Percentiles rank a stretch among this genome's conserved stretches.
phyloP scores from a whole-genome alignment of 2,113 vertebrate genomes.

The Charadrius vociferus region DNA sequence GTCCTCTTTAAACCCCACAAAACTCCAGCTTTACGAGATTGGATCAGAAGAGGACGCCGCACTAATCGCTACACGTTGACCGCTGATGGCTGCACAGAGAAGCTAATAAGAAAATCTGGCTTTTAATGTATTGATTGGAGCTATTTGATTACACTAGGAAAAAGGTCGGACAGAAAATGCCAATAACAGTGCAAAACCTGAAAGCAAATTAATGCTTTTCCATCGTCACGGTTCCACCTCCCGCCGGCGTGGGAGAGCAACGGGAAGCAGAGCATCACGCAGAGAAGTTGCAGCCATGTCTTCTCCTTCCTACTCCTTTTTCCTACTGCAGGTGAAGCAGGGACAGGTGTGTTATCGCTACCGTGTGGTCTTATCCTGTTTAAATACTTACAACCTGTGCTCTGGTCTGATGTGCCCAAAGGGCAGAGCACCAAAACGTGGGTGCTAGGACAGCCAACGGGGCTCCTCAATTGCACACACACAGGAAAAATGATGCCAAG shows the following conservation, averaged over 20 bases:
- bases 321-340: background rate
- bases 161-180: background rate
- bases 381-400: background rate
- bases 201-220: background rate
- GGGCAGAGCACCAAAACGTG: background rate
- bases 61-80: fast-evolving
- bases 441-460: background rate
- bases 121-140: background rate
- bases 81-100: background rate
- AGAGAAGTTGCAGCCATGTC: fast-evolving
- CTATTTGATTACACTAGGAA: background rate
- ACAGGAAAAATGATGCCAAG: background rate
- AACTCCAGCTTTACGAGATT: background rate
- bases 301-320: background rate
- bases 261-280: fast-evolving
- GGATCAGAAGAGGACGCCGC: background rate
- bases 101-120: background rate
- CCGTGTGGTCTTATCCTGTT: background rate
- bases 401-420: background rate
- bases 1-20: background rate
- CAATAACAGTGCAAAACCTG: background rate
- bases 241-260: fast-evolving
- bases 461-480: background rate
- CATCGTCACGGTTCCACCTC: fast-evolving
- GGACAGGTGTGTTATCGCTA: background rate